These are phyloP conservation scores for Lethenteron reissneri DNA, from an alignment of 2,113 vertebrate genomes.

Conservation along the genomic window DNA sequence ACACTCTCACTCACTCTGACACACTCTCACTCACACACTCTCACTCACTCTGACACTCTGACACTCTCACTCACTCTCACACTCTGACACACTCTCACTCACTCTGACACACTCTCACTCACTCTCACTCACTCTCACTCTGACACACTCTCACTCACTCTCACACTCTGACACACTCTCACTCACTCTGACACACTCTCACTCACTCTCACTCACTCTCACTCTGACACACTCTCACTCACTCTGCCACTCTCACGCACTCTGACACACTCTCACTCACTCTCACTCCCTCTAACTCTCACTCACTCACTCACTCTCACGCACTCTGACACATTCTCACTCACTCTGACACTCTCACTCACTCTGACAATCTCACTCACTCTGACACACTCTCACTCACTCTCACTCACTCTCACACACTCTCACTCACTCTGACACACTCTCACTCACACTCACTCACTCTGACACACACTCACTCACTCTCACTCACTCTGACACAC, in stretches of 20 bases:
- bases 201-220: neutral
- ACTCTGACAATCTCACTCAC: neutral
- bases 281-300: neutral
- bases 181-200: neutral
- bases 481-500: neutral
- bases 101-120: neutral
- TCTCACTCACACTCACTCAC: neutral
- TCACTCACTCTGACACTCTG: neutral
- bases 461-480: neutral
- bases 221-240: neutral
- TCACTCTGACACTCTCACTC: neutral
- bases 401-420: neutral
- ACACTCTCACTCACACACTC: neutral
- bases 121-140: neutral
- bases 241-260: too few species aligned
- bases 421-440: neutral
- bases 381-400: neutral
- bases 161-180: neutral
- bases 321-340: neutral
- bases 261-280: neutral
- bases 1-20: too few species aligned
- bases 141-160: neutral
- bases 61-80: neutral
- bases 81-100: neutral
- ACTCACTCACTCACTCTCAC: neutral